phyloP scores from a whole-genome alignment of 2,888 invertebrate genomes.

The Chrysodeixis includens region DNA sequence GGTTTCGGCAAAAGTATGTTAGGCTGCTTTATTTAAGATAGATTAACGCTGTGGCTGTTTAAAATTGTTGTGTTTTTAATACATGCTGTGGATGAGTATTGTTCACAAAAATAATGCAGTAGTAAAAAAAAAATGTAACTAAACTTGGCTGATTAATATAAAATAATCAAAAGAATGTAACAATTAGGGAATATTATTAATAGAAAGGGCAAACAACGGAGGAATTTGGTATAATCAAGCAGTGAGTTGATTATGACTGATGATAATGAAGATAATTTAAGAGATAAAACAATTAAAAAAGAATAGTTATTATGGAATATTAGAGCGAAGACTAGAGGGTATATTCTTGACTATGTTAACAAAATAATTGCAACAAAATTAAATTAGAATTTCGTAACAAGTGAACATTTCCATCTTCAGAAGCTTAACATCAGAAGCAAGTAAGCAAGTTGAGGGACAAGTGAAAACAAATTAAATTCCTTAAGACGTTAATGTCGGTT shows the following conservation, averaged over 20 bases:
- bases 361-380: neutral
- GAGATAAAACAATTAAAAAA: no score
- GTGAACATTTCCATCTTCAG: constrained; percentile 2
- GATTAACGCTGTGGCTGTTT: neutral
- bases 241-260: no score
- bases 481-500: constrained; percentile 81
- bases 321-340: no score
- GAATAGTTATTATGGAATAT: no score
- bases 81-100: neutral
- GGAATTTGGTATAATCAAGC: no score
- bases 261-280: no score
- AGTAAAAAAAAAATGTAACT: no score
- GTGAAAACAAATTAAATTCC: constrained; percentile 86
- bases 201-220: no score
- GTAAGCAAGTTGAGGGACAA: constrained; percentile 61
- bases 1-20: neutral
- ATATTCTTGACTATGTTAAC: no score
- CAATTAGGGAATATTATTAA: no score
- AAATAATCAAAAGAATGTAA: no score
- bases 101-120: neutral
- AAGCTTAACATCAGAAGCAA: constrained; percentile 47
- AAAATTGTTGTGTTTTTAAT: neutral
- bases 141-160: no score
- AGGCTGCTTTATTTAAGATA: neutral
- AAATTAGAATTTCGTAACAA: neutral